phyloP scores from a whole-genome alignment of 2,888 invertebrate species.

The Pristionchus arcanus region DNA sequence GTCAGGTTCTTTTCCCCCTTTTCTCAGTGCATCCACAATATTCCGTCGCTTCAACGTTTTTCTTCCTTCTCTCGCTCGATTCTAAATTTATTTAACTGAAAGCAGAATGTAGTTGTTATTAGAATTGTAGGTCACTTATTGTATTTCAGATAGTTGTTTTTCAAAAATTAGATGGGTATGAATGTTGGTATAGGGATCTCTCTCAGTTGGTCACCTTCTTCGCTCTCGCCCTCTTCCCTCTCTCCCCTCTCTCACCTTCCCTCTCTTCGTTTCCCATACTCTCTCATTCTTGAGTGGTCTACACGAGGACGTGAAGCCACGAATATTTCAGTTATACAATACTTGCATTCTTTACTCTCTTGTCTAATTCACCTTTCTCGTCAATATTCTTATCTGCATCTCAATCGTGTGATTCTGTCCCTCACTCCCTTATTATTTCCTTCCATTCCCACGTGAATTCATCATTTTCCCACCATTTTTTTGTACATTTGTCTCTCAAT shows the following conservation, averaged over 20 bases:
- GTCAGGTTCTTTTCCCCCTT: too few relatives aligned
- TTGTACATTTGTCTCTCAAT: neutral
- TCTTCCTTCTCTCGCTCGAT: too few relatives aligned
- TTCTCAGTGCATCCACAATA: too few relatives aligned
- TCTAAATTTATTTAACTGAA: too few relatives aligned
- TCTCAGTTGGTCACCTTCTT: neutral
- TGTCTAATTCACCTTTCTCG: neutral
- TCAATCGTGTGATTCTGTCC: slow-evolving; percentile 13
- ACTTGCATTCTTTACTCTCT: neutral
- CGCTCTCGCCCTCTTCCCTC: neutral
- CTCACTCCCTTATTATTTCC: neutral
- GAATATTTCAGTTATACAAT: neutral
- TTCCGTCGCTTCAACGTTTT: too few relatives aligned
- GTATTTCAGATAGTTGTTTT: too few relatives aligned
- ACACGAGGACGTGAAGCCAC: slow-evolving; percentile 1
- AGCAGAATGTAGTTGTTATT: too few relatives aligned
- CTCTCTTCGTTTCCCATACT: slow-evolving; percentile 9
- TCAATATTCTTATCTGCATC: neutral
- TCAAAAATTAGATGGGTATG: too few relatives aligned
- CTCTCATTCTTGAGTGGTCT: slow-evolving; percentile 14
- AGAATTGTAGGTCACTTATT: too few relatives aligned
- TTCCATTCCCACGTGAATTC: slow-evolving; percentile 29
- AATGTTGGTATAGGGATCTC: neutral
- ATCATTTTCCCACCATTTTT: slow-evolving; percentile 12
- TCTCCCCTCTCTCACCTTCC: slow-evolving; percentile 5